Evolutionary conservation across 2,797 vertebrate genomes (phyloP).

Genomic region (Periophthalmus magnuspinnatus): DNA sequence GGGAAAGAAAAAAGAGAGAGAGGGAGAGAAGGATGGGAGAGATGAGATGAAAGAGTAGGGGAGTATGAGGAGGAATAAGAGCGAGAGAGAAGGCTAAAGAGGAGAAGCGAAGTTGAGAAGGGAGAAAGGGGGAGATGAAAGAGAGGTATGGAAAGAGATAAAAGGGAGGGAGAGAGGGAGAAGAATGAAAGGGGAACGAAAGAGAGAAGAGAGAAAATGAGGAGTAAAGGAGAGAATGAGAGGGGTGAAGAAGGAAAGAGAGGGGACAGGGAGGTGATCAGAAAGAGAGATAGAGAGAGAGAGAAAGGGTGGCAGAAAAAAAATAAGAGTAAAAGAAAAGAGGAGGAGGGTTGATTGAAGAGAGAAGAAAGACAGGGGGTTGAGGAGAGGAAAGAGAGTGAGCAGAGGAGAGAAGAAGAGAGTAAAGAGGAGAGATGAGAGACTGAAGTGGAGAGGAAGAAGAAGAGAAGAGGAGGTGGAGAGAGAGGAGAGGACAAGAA

Average conservation of each 20-base stretch:
- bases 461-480: not conserved
- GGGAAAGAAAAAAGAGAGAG: not conserved
- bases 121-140: too few relatives aligned
- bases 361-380: too few relatives aligned
- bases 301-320: too few relatives aligned
- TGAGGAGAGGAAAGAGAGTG: not conserved
- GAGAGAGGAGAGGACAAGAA: not conserved
- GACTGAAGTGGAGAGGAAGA: not conserved
- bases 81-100: too few relatives aligned
- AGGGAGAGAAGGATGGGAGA: conserved; percentile 6
- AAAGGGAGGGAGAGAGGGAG: not conserved
- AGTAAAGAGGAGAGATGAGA: not conserved
- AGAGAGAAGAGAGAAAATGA: not conserved
- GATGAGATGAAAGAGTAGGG: too few relatives aligned
- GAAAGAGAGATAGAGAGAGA: too few relatives aligned
- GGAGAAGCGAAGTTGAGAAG: not conserved
- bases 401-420: not conserved
- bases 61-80: too few relatives aligned
- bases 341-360: too few relatives aligned
- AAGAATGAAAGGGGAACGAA: not conserved
- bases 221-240: not conserved
- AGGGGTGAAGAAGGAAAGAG: not conserved
- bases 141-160: not conserved
- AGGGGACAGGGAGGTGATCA: too few relatives aligned
- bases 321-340: not conserved